Conservation (phyloP, 2,113 vertebrate genomes). For the Anguilla rostrata region DNA sequence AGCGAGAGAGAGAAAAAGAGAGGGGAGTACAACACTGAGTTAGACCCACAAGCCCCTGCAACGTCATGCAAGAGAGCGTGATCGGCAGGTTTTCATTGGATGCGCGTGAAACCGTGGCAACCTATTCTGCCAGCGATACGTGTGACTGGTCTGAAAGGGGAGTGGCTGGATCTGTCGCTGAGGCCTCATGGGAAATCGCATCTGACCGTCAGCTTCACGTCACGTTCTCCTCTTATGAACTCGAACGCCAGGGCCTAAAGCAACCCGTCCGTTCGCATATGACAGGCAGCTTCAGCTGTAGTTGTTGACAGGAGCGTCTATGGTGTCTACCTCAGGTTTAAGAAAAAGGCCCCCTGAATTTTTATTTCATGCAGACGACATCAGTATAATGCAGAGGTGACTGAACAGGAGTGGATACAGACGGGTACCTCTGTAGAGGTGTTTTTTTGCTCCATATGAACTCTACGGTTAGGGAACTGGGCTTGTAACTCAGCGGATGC, state of each 20-base stretch:
- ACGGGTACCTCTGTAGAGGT: not conserved
- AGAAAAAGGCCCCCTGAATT: not conserved
- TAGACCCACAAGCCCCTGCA: not conserved
- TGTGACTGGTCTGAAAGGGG: not conserved
- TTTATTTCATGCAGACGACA: not conserved
- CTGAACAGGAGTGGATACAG: not conserved
- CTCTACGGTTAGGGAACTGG: no score
- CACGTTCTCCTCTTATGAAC: no score
- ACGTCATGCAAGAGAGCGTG: not conserved
- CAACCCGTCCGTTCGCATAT: no score
- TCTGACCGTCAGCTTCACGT: no score
- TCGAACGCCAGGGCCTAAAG: no score
- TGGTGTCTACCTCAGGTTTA: no score
- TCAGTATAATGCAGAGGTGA: not conserved
- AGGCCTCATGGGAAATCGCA: not conserved
- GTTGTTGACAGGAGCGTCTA: no score
- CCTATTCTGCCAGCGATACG: not conserved
- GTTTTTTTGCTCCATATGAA: no score
- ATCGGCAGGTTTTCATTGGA: not conserved
- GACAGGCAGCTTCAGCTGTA: no score
- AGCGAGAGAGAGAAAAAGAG: no score
- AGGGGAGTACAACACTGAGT: not conserved
- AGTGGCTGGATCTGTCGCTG: not conserved
- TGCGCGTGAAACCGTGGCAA: not conserved
- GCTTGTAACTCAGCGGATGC: no score